phyloP scores from a whole-genome alignment of 2,888 invertebrate genomes.

The Nematopogon swammerdamellus region DNA sequence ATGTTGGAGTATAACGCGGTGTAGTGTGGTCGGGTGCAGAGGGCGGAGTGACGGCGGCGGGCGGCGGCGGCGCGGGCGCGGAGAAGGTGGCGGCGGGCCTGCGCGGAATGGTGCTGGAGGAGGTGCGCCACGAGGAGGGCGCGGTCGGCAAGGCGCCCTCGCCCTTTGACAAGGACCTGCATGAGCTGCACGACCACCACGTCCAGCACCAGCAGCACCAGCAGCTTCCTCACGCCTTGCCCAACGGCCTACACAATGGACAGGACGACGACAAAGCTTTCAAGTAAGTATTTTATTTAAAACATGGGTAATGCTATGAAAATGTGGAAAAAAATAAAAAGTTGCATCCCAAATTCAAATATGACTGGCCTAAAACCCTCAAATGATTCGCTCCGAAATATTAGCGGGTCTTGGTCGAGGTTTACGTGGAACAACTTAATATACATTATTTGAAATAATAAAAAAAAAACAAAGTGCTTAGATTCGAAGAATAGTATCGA shows the following conservation, averaged over 20 bases:
- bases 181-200: conserved; percentile 40
- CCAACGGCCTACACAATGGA: conserved; percentile 56
- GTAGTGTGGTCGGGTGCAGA: conserved; percentile 23
- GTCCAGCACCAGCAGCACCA: conserved; percentile 41
- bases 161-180: conserved; percentile 47
- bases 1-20: background rate
- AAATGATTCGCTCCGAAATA: too few relatives aligned
- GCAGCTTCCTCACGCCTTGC: conserved; percentile 37
- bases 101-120: conserved; percentile 45
- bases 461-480: too few relatives aligned
- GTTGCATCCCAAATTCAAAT: too few relatives aligned
- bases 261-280: conserved; percentile 87
- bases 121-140: conserved; percentile 37
- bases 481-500: too few relatives aligned
- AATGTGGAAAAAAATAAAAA: too few relatives aligned
- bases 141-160: conserved; percentile 24
- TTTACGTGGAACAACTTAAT: too few relatives aligned
- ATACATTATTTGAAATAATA: too few relatives aligned
- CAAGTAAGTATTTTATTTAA: conserved; percentile 77
- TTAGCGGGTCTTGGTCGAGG: too few relatives aligned
- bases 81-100: conserved; percentile 41
- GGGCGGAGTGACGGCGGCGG: conserved; percentile 26
- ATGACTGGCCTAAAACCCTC: too few relatives aligned
- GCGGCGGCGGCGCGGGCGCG: conserved; percentile 37
- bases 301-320: too few relatives aligned